phyloP scores from a whole-genome alignment of 37 sponge, comb jelly and placozoan genomes.

The Bolinopsis microptera region DNA sequence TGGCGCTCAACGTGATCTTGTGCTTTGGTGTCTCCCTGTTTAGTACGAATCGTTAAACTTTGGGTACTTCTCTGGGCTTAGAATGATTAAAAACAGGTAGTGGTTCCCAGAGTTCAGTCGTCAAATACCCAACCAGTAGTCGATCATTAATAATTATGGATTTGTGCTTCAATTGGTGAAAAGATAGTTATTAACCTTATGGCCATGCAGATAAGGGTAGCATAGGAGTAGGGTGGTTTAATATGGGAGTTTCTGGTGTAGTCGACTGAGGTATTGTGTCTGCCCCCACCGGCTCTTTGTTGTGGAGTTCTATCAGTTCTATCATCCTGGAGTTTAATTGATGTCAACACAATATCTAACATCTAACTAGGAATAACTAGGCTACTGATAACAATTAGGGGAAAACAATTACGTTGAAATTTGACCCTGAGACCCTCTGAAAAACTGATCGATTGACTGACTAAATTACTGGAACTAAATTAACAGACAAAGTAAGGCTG shows the following conservation, averaged over 20 bases:
- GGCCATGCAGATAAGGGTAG: conserved; percentile 85
- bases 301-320: background rate
- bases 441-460: background rate
- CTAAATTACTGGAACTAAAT: background rate
- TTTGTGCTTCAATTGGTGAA: too few relatives aligned
- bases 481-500: too few relatives aligned
- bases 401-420: background rate
- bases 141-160: too few relatives aligned
- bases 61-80: too few relatives aligned
- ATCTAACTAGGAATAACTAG: background rate
- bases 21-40: conserved; percentile 65
- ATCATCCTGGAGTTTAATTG: background rate
- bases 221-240: conserved; percentile 84
- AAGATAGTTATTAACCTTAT: too few relatives aligned
- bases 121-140: too few relatives aligned
- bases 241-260: conserved; percentile 65
- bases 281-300: background rate
- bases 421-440: too few relatives aligned
- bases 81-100: too few relatives aligned
- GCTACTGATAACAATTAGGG: too few relatives aligned
- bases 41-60: background rate
- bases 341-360: background rate
- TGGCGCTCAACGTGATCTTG: conserved; percentile 72
- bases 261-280: conserved; percentile 46
- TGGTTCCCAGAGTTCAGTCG: too few relatives aligned